Conservation (phyloP, 1,140 invertebrate species). For the Cydia fagiglandana region DNA sequence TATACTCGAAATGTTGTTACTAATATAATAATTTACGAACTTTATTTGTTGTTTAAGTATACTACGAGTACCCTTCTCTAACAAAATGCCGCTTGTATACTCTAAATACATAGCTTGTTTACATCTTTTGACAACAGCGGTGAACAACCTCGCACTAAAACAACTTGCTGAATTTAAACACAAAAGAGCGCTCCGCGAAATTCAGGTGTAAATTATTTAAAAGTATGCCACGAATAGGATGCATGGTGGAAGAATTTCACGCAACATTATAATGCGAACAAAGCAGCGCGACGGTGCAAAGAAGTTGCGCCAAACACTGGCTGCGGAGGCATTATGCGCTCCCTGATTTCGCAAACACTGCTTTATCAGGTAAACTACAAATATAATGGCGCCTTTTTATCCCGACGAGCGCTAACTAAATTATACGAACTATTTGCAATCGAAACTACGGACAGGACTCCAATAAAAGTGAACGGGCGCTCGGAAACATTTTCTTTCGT, state of each 20-base stretch:
- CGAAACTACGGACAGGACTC: constrained; percentile 70
- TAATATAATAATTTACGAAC: neutral
- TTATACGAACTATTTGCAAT: constrained; percentile 78
- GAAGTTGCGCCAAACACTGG: constrained; percentile 41
- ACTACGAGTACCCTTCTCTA: neutral
- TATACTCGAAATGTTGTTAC: neutral
- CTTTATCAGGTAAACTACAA: constrained; percentile 53
- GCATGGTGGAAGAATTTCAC: constrained; percentile 45
- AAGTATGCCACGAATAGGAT: constrained; percentile 37
- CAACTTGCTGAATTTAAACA: constrained; percentile 10
- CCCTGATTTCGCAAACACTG: constrained; percentile 55
- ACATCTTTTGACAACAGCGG: neutral
- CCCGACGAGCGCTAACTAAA: constrained; percentile 60
- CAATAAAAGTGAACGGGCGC: constrained; percentile 73
- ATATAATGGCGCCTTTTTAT: constrained; percentile 48
- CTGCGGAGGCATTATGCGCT: constrained; percentile 50
- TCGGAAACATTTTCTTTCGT: constrained; percentile 77
- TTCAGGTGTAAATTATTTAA: constrained; percentile 25
- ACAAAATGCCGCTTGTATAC: neutral
- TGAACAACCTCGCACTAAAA: constrained; percentile 12
- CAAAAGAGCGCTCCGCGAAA: constrained; percentile 10
- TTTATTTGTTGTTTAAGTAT: neutral
- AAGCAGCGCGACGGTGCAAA: constrained; percentile 44
- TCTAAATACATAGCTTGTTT: neutral
- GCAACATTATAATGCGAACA: constrained; percentile 54